These are phyloP conservation scores for Chionis minor DNA, from an alignment of 2,113 vertebrate genomes.

Conservation along the genomic window DNA sequence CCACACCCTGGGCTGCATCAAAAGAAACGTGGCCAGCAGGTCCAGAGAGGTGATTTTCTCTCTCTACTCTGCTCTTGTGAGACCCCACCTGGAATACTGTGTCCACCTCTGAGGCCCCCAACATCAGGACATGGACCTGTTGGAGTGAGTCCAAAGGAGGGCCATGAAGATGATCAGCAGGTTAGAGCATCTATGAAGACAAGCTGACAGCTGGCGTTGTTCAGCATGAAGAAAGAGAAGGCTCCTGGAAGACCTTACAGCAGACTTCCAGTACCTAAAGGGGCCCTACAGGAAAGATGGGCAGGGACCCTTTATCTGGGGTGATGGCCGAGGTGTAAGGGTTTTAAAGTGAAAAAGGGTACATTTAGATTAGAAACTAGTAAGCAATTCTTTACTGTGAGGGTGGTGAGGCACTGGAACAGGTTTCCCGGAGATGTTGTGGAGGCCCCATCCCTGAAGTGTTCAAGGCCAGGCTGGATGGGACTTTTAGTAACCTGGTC, in stretches of 20 bases:
- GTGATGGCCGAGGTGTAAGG: background rate
- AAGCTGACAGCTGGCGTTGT: background rate
- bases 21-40: background rate
- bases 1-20: background rate
- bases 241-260: background rate
- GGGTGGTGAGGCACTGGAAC: background rate
- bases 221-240: background rate
- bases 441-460: background rate
- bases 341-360: background rate
- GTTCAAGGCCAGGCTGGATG: background rate
- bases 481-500: background rate
- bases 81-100: background rate
- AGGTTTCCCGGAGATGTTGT: background rate
- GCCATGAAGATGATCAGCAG: background rate
- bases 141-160: background rate
- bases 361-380: background rate
- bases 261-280: background rate
- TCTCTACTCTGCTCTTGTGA: background rate
- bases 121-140: background rate
- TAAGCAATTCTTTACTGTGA: background rate
- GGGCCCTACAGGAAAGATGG: background rate
- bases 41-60: background rate
- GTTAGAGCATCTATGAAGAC: background rate
- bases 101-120: background rate
- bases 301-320: background rate